phyloP scores from a whole-genome alignment of 53 echinoderm and acorn worm genomes.

The Paracentrotus lividus region DNA sequence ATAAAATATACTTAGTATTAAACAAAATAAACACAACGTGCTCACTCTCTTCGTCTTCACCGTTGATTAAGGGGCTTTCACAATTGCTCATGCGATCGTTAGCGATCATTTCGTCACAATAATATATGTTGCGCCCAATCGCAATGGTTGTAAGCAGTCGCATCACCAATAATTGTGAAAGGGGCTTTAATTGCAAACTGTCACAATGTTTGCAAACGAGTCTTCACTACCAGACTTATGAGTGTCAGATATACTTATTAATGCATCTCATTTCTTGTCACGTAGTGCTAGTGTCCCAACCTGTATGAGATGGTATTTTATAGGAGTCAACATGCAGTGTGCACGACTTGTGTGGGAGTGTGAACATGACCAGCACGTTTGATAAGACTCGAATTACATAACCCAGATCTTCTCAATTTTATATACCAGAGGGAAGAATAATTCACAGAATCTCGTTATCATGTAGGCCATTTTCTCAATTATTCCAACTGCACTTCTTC shows the following conservation, averaged over 20 bases:
- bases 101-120: too few relatives aligned
- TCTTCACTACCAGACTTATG: not conserved
- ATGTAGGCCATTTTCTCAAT: not conserved
- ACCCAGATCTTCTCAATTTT: not conserved
- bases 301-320: not conserved
- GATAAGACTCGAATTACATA: not conserved
- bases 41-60: not conserved
- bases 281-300: not conserved
- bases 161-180: too few relatives aligned
- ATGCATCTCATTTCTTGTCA: not conserved
- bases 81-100: too few relatives aligned
- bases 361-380: not conserved
- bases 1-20: too few relatives aligned
- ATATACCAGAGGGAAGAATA: not conserved
- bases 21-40: too few relatives aligned
- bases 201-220: not conserved
- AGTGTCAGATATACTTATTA: not conserved
- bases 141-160: too few relatives aligned
- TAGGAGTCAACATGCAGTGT: conserved; percentile 17
- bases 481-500: conserved; percentile 6
- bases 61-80: too few relatives aligned
- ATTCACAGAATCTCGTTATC: too few relatives aligned
- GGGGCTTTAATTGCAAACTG: not conserved
- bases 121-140: too few relatives aligned
- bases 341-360: not conserved